A percentile compares a stretch with the other conserved stretches of the same genome.
Conservation (phyloP, 1,140 invertebrate genomes). For the Bombyx mori region ASM3026992v2 NC_085107.1:20276501-20277000, state of each 20-base stretch:
- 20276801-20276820: conserved; percentile 3
- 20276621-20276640: conserved; percentile 15
- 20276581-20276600: conserved; percentile 15
- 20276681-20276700: conserved; percentile 1
- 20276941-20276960: not conserved
- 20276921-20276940: conserved; percentile 8
- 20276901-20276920: conserved; percentile 12
- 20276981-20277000: not conserved
- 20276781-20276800: conserved; percentile 13
- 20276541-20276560: conserved; percentile 11
- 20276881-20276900: conserved; percentile 14
- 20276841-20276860: conserved; percentile 5
- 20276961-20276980: conserved; percentile 1
- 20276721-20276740: conserved; percentile 5
- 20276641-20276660: conserved; percentile 2
- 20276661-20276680: not conserved
- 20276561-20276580: conserved; percentile 13
- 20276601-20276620: conserved; percentile 14
- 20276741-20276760: conserved; percentile 5
- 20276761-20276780: conserved; percentile 1
- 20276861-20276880: conserved; percentile 11
- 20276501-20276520: conserved; percentile 6
- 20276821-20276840: conserved; percentile 11
- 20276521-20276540: conserved; percentile 8
- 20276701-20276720: conserved; percentile 8